Conservation (phyloP, 1,140 invertebrate genomes). For the Drosophila suzukii region DNA sequence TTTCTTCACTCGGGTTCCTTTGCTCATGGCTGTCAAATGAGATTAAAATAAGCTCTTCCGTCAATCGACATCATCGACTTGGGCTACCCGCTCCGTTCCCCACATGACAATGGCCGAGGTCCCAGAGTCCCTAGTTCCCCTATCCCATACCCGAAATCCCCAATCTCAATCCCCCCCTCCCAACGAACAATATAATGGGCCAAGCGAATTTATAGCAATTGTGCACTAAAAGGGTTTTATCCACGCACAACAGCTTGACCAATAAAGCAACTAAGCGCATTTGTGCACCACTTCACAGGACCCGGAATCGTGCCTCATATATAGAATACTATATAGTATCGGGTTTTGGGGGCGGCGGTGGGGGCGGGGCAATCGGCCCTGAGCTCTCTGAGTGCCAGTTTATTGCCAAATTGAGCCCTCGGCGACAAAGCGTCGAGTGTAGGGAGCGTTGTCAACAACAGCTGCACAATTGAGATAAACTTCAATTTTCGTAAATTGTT, state of each 20-base stretch:
- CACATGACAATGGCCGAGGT: slow-evolving; percentile 61
- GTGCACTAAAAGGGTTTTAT: slow-evolving; percentile 83
- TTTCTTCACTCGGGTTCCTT: slow-evolving; percentile 22
- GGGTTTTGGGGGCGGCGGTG: background rate
- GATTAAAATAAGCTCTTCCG: slow-evolving; percentile 83
- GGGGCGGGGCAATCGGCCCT: slow-evolving; percentile 48
- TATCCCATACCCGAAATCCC: background rate
- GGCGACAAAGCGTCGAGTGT: slow-evolving; percentile 70
- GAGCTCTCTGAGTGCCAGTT: slow-evolving; percentile 62
- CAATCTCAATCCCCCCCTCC: background rate
- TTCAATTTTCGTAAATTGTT: slow-evolving; percentile 83
- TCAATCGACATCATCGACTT: slow-evolving; percentile 77
- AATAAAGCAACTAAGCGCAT: slow-evolving; percentile 83
- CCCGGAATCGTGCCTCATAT: slow-evolving; percentile 38
- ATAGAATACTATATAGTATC: slow-evolving; percentile 9
- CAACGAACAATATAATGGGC: slow-evolving; percentile 54
- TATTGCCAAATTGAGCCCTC: slow-evolving; percentile 83
- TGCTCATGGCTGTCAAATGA: slow-evolving; percentile 70
- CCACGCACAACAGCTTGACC: slow-evolving; percentile 82
- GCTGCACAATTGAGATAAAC: slow-evolving; percentile 83
- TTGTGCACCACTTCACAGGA: slow-evolving; percentile 65
- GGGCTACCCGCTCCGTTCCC: slow-evolving; percentile 26
- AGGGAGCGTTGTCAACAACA: slow-evolving; percentile 78
- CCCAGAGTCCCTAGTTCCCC: background rate
- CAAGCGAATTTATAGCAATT: slow-evolving; percentile 82